These are phyloP conservation scores for Characodon lateralis DNA, from an alignment of 2,797 vertebrate species.

Conservation along the genomic window DNA sequence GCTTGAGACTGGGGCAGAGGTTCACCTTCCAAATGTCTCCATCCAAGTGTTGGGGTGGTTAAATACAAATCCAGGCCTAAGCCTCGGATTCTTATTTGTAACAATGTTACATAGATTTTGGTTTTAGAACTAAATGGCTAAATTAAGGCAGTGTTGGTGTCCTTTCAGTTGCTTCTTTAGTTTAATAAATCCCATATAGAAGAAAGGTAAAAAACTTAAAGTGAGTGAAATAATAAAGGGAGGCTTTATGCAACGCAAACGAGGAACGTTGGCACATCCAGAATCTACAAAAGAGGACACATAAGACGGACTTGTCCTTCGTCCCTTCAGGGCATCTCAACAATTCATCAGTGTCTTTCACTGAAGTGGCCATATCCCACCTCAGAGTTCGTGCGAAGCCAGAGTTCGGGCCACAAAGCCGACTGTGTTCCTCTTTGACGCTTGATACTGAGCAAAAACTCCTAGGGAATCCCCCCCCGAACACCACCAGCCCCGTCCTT, in stretches of 20 bases:
- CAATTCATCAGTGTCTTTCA: constrained; percentile 20
- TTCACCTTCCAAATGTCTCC: too few relatives aligned
- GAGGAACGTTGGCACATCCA: background rate
- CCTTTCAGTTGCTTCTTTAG: background rate
- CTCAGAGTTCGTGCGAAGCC: constrained; percentile 10
- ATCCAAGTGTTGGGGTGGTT: too few relatives aligned
- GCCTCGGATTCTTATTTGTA: too few relatives aligned
- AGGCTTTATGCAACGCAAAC: background rate
- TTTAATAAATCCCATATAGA: background rate
- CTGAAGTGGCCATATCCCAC: constrained; percentile 32
- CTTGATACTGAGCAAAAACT: constrained; percentile 22
- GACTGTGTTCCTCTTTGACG: constrained; percentile 33
- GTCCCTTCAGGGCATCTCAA: constrained; percentile 13
- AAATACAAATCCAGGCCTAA: too few relatives aligned
- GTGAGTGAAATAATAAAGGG: background rate
- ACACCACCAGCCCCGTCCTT: background rate
- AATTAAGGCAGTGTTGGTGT: background rate
- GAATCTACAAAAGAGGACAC: constrained; percentile 20
- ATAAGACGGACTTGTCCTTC: constrained; percentile 36
- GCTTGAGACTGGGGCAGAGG: too few relatives aligned
- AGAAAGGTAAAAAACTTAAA: background rate
- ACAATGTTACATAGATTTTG: too few relatives aligned
- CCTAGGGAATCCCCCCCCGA: constrained; percentile 57
- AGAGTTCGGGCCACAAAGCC: constrained; percentile 26
- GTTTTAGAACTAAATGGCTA: too few relatives aligned